Evolutionary conservation across 1,140 invertebrate genomes (phyloP).

Genomic region (Lepeophtheirus salmonis): DNA sequence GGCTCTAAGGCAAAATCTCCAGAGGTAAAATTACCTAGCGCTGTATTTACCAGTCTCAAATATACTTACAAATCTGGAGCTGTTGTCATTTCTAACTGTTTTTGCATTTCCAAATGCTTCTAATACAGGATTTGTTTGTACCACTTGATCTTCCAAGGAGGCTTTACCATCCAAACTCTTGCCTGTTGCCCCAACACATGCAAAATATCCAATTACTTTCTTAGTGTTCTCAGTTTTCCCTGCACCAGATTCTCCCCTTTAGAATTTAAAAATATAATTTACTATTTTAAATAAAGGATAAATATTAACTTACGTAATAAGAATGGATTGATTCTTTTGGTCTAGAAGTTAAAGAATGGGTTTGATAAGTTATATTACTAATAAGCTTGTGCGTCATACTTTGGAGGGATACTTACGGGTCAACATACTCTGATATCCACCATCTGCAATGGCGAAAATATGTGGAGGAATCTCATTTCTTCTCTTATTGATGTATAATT

Average conservation of each 20-base stretch:
- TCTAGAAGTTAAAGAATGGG: constrained; percentile 38
- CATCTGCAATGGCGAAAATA: constrained; percentile 41
- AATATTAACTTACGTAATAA: constrained; percentile 30
- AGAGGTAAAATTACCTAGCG: too few relatives aligned
- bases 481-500: constrained; percentile 38
- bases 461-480: constrained; percentile 43
- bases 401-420: constrained; percentile 27
- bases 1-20: too few relatives aligned
- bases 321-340: constrained; percentile 94
- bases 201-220: constrained; percentile 97
- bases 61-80: constrained; percentile 93
- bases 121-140: constrained; percentile 95
- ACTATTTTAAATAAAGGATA: neutral
- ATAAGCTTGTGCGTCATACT: too few relatives aligned
- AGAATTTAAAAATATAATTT: neutral
- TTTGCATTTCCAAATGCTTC: constrained; percentile 99
- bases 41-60: too few relatives aligned
- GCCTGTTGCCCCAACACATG: constrained; percentile 30
- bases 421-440: constrained; percentile 42
- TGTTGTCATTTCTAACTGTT: constrained; percentile 98
- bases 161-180: constrained; percentile 16
- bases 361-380: neutral
- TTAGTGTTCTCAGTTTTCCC: constrained; percentile 99
- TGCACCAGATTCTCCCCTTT: constrained; percentile 66
- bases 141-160: constrained; percentile 87